A percentile compares a stretch with the other conserved stretches of the same genome.
These are phyloP conservation scores for Ochropleura leucogaster DNA, from an alignment of 2,888 invertebrate genomes.

Conservation along the genomic window DNA sequence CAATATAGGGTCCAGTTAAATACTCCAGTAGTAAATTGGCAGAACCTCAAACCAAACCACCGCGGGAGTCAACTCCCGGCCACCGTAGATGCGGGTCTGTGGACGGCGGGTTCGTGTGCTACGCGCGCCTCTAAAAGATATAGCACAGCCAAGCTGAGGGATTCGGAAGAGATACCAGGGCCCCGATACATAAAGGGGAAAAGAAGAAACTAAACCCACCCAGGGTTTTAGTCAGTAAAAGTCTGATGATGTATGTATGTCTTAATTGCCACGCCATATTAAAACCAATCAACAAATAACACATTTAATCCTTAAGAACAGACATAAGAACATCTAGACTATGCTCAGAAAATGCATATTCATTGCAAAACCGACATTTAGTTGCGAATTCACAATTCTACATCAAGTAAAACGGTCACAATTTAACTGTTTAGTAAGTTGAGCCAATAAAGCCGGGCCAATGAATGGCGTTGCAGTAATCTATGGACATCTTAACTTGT, in stretches of 20 bases:
- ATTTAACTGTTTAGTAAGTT: slow-evolving; percentile 61
- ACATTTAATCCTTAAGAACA: slow-evolving; percentile 9
- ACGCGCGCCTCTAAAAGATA: no score
- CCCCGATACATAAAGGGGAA: no score
- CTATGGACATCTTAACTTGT: slow-evolving; percentile 58
- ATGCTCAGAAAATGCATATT: slow-evolving; percentile 60
- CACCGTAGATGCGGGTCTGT: no score
- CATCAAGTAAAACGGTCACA: slow-evolving; percentile 60
- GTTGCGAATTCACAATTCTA: slow-evolving; percentile 47
- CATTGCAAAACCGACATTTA: slow-evolving; percentile 47
- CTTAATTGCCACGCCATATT: slow-evolving; percentile 20
- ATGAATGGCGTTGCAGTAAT: slow-evolving; percentile 58
- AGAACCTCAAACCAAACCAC: no score
- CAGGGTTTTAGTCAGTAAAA: no score
- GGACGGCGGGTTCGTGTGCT: no score
- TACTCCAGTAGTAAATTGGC: neutral
- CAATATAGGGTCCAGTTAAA: neutral
- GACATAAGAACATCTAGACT: slow-evolving; percentile 26
- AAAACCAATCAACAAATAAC: slow-evolving; percentile 24
- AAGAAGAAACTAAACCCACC: no score
- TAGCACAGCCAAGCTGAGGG: no score
- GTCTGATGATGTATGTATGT: neutral
- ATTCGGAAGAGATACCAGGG: no score
- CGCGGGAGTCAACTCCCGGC: no score
- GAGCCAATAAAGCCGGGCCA: slow-evolving; percentile 66